Evolutionary conservation across 2,113 vertebrate species (phyloP), one percentile per base, ranked within the genome.

Genomic region (Zingel zingel): DNA sequence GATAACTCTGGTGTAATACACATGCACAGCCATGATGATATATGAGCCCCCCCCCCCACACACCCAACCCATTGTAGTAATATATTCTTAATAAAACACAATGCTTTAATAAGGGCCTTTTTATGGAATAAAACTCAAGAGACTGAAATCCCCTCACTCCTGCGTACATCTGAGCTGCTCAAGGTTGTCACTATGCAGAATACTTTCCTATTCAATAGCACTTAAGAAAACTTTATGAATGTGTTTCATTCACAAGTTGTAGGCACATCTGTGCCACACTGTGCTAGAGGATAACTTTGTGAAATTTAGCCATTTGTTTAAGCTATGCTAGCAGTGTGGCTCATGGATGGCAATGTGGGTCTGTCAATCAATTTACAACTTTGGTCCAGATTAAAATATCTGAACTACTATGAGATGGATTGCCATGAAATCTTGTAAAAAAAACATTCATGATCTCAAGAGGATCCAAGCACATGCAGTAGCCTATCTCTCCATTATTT

Each of bases 1-100:
- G 58, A 93, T 94, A 95, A 94, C 93, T 94, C 92, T 89, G 82
- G 68, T 86, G 88, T 94, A 92, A 92, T 94, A 79, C 86, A 87
- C 83, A 27, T 91, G 85, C 82, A 79, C 81, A 85, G 74, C 86
- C 74, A 77, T 75, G 71, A 88, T 93, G 93, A 95, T 87, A 72
- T 88, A 95, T 66, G 77, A 86, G 62, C 63, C 81, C 74, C 86
- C 87, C 74, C 33, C 86, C 62, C 63, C n/a, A n/a, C n/a, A n/a
- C n/a, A n/a, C n/a, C n/a, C 81, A 71, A 85, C 88, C 73, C 27
- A 27, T 76, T 78, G 72, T 82, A 79, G 83, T 84, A 89, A 90
- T 83, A 85, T 87, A 91, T 90, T 91, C 66, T 78, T 85, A 86
- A 85, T 91, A 92, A 93, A 91, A 90, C 74, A 82, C 77, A 75